Conservation (phyloP, 1,140 invertebrate species). For the Lepidostoma basale region DNA sequence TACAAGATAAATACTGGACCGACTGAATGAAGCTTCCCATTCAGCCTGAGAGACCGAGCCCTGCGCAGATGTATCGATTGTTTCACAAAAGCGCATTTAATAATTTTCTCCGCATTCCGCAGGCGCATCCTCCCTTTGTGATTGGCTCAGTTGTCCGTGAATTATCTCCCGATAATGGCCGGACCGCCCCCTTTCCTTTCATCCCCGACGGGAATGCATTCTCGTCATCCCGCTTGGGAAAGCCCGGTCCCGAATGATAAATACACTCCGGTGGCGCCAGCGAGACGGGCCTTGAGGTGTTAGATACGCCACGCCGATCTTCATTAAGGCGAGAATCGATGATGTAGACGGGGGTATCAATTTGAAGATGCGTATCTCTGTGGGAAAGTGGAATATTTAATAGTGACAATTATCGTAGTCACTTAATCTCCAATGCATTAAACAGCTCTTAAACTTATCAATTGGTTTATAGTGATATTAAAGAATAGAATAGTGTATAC, state of each 20-base stretch:
- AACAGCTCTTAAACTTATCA: conserved; percentile 1
- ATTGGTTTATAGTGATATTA: neutral
- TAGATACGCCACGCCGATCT: neutral
- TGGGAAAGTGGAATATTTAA: conserved; percentile 3
- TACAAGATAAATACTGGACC: conserved; percentile 11
- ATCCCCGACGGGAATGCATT: conserved; percentile 22
- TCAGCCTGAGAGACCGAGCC: conserved; percentile 1
- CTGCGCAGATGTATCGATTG: neutral
- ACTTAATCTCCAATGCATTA: conserved; percentile 6
- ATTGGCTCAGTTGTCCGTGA: conserved; percentile 35
- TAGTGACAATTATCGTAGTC: conserved; percentile 2
- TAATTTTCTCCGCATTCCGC: conserved; percentile 41
- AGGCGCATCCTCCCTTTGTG: neutral
- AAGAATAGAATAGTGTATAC: too few relatives aligned
- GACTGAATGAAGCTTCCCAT: conserved; percentile 9
- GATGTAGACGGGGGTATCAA: neutral
- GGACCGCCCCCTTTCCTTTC: conserved; percentile 32
- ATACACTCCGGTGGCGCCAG: conserved; percentile 38
- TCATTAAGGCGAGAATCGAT: neutral
- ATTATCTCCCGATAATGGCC: conserved; percentile 35
- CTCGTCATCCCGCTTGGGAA: conserved; percentile 31
- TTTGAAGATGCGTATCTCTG: conserved; percentile 9
- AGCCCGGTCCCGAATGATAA: conserved; percentile 36
- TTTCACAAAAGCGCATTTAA: conserved; percentile 33
- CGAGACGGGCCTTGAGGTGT: conserved; percentile 24